Evolutionary conservation across 2,888 invertebrate species (phyloP).

Genomic region (Ferrisia virgata): DNA sequence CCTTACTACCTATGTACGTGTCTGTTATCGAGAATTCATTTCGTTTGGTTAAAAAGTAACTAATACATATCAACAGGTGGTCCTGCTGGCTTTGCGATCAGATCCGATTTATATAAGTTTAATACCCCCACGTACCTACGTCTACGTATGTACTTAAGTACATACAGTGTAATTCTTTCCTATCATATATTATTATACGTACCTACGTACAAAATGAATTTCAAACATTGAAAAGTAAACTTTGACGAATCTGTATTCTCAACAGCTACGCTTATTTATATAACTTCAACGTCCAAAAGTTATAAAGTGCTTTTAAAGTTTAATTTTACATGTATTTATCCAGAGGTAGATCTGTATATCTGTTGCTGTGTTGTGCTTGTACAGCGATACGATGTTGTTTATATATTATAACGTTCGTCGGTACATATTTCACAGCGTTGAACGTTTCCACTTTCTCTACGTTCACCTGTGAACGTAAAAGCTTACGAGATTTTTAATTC

Average conservation of each 20-base stretch:
- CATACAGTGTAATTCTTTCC: background rate
- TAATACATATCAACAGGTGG: no score
- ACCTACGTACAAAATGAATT: background rate
- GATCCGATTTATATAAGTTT: no score
- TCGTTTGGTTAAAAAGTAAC: background rate
- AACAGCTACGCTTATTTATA: no score
- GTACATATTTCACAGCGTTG: no score
- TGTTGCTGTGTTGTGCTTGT: background rate
- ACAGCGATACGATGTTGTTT: background rate
- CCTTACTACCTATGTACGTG: no score
- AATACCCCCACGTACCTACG: background rate
- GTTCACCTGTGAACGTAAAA: no score
- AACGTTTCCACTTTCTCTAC: no score
- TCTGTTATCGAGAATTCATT: background rate
- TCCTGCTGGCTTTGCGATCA: no score
- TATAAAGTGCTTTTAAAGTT: background rate
- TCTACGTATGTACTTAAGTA: background rate
- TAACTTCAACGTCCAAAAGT: background rate
- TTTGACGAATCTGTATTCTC: background rate
- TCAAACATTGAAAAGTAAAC: background rate
- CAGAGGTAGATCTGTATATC: background rate
- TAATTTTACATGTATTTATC: background rate
- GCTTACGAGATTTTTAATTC: no score
- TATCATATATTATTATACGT: background rate
- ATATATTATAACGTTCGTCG: no score